phyloP scores from a whole-genome alignment of 2,888 invertebrate genomes.

The Sphecodes monilicornis region DNA sequence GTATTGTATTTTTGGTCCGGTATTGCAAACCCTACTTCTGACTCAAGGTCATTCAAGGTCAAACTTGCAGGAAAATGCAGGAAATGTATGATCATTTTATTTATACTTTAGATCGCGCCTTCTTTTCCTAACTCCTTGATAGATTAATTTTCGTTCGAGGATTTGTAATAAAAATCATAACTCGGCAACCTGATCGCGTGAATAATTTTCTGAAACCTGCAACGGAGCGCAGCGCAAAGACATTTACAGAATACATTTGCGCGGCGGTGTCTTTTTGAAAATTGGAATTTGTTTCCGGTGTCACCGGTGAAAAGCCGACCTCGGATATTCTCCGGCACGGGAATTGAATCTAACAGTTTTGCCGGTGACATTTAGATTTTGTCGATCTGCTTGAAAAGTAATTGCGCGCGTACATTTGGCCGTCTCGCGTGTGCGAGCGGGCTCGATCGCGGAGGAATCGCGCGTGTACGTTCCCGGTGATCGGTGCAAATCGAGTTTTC shows the following conservation, averaged over 20 bases:
- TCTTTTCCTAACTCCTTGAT: too few species aligned
- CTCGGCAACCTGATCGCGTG: too few species aligned
- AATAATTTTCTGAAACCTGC: too few species aligned
- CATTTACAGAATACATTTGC: not conserved
- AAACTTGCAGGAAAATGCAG: too few species aligned
- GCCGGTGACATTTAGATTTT: constrained; percentile 5
- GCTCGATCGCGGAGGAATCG: not conserved
- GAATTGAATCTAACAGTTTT: constrained; percentile 9
- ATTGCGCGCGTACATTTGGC: not conserved
- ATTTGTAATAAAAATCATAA: too few species aligned
- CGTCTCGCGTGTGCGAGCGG: not conserved
- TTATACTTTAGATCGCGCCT: too few species aligned
- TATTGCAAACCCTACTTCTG: too few species aligned
- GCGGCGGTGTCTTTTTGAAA: not conserved
- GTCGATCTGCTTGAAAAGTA: not conserved
- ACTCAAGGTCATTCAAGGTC: too few species aligned
- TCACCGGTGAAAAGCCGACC: not conserved
- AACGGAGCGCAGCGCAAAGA: too few species aligned
- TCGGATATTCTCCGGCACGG: not conserved
- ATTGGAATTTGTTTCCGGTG: not conserved
- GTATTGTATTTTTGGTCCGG: too few species aligned
- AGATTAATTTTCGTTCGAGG: too few species aligned
- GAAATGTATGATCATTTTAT: too few species aligned
- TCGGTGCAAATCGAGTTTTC: constrained; percentile 16
- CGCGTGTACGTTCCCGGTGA: not conserved